These are phyloP conservation scores for Drosophila aff. DNA, from an alignment of 1,140 invertebrate genomes.

Conservation along the genomic window DNA sequence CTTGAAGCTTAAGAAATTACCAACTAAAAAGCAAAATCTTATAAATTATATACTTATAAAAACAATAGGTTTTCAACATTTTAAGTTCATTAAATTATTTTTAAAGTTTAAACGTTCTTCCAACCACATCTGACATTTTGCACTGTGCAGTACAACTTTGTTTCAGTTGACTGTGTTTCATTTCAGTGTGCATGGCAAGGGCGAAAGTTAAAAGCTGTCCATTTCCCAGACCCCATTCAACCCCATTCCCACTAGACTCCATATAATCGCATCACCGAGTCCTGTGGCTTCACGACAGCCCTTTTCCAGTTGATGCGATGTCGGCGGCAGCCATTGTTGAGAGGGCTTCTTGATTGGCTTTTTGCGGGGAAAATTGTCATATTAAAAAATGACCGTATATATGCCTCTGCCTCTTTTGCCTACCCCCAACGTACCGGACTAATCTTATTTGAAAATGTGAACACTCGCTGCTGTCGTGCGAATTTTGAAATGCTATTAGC, in stretches of 20 bases:
- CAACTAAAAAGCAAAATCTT: background rate
- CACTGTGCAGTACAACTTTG: slow-evolving; percentile 33
- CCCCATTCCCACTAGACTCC: slow-evolving; percentile 6
- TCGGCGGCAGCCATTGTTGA: slow-evolving; percentile 45
- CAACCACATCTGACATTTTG: slow-evolving; percentile 14
- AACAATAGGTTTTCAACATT: background rate
- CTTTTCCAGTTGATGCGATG: slow-evolving; percentile 50
- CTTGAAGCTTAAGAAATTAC: no score
- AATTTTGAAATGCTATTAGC: slow-evolving; percentile 23
- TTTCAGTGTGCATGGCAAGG: slow-evolving; percentile 46
- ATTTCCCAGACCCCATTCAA: slow-evolving; percentile 2
- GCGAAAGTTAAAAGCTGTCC: slow-evolving; percentile 50
- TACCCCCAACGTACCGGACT: background rate
- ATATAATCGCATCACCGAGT: slow-evolving; percentile 69
- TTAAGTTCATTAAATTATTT: no score
- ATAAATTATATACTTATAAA: background rate
- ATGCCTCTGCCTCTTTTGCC: slow-evolving; percentile 11
- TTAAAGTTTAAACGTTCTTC: background rate
- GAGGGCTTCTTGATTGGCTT: slow-evolving; percentile 61
- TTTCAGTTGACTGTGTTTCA: slow-evolving; percentile 49
- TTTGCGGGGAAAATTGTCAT: slow-evolving; percentile 51
- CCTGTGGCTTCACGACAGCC: slow-evolving; percentile 55
- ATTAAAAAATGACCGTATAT: slow-evolving; percentile 57
- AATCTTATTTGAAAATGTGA: slow-evolving; percentile 51
- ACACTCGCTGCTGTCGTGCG: slow-evolving; percentile 1